Base-by-base conservation (phyloP, 2,113 vertebrate species). In the Nerophis ophidion region DNA sequence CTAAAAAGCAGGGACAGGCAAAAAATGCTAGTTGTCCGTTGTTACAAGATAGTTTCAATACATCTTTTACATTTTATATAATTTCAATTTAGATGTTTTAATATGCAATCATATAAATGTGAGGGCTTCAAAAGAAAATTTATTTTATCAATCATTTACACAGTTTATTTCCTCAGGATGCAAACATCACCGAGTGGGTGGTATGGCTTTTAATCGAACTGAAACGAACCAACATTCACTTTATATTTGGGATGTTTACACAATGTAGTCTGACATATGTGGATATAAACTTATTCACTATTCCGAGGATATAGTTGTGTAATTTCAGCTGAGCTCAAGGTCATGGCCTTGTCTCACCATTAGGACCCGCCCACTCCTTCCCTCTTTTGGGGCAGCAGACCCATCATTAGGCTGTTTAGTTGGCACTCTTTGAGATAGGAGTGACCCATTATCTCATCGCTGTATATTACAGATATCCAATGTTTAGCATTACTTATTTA, bases 321-420 rank as follows among this genome's bases (percentile, higher is more conserved):
- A 49, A 26, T 26, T 74, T 68, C 60, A 60, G 36, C 57, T 62
- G 15, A 26, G 49, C 72, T 66, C 52, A 46, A 53, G 60, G 57
- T 66, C 52, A 44, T 50, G 57, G 57, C 48, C 65, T 81, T 60
- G 79, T 80, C 76, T 88, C 77, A 79, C 46, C 13, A 10, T 51
- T 38, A 40, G 8, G 48, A 12, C 45, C 51, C 50, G 46, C 53
- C 69, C 62, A 16, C 42, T 35, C 45, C 46, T 65, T 58, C 58
- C 57, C 52, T 19, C 61, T 57, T 36, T 48, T 48, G 76, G 66
- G 60, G 48, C 57, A 72, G 36, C 51, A 36, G 65, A 33, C 61
- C 59, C 55, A 73, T 45, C 35, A 36, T 64, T 65, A 35, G 57
- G 48, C 35, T 36, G 26, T 55, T 12, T 17, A 34, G 46, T 76